These are phyloP conservation scores for Petrolisthes manimaculis DNA, from an alignment of 2,888 invertebrate genomes.

Conservation along the genomic window DNA sequence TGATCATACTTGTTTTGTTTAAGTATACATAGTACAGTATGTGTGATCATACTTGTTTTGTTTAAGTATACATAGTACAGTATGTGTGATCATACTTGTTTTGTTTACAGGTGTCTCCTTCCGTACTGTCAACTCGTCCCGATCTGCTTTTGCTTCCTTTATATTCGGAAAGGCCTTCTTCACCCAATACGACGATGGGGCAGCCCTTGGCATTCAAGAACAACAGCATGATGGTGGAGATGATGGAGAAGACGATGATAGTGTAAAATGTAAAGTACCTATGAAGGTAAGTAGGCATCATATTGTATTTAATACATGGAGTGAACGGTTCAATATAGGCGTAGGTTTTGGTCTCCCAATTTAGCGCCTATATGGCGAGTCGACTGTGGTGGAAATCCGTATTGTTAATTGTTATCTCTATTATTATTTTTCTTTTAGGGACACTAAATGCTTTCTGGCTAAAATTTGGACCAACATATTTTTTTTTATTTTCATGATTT, in stretches of 20 bases:
- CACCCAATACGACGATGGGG: slow-evolving; percentile 76
- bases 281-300: slow-evolving; percentile 79
- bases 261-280: slow-evolving; percentile 81
- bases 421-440: too few relatives aligned
- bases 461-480: too few relatives aligned
- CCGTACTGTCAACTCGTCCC: slow-evolving; percentile 83
- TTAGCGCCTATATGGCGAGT: too few relatives aligned
- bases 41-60: background rate
- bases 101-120: slow-evolving; percentile 75
- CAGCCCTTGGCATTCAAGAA: slow-evolving; percentile 16
- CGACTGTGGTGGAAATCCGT: too few relatives aligned
- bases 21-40: too few relatives aligned
- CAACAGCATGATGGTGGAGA: background rate
- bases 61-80: too few relatives aligned
- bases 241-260: slow-evolving; percentile 23
- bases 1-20: background rate
- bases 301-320: too few relatives aligned
- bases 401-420: too few relatives aligned
- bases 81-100: background rate
- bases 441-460: too few relatives aligned
- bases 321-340: too few relatives aligned
- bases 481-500: too few relatives aligned
- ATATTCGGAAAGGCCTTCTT: slow-evolving; percentile 84
- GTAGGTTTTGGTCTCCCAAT: too few relatives aligned
- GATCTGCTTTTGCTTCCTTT: slow-evolving; percentile 86